Evolutionary conservation across 2,888 invertebrate genomes (phyloP).

Genomic region (Limnephilus auricula): DNA sequence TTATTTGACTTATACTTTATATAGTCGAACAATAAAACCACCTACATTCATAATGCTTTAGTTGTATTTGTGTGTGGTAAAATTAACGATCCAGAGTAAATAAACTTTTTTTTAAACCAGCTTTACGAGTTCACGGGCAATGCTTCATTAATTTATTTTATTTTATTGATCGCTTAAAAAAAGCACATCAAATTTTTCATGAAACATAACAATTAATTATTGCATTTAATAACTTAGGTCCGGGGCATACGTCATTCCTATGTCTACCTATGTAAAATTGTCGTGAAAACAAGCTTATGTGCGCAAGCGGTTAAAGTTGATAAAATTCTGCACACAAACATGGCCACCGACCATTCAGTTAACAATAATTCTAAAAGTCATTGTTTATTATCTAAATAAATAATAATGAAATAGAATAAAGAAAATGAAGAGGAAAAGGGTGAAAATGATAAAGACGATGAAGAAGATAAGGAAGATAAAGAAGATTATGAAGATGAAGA

Average conservation of each 20-base stretch:
- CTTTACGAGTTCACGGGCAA: not conserved
- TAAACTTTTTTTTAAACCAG: not conserved
- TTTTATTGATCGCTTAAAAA: not conserved
- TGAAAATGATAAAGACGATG: not conserved
- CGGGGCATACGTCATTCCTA: too few relatives aligned
- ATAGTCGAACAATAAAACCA: not conserved
- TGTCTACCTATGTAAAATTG: too few relatives aligned
- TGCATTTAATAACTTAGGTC: too few relatives aligned
- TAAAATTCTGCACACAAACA: not conserved
- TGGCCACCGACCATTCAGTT: not conserved
- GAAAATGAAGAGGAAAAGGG: not conserved
- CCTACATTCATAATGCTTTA: not conserved
- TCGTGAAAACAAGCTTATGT: too few relatives aligned
- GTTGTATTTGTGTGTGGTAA: not conserved
- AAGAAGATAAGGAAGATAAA: too few relatives aligned
- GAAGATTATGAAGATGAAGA: too few relatives aligned
- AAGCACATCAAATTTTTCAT: not conserved
- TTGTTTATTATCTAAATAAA: not conserved
- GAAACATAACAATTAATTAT: not conserved
- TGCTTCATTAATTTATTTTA: not conserved
- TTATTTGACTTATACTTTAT: not conserved
- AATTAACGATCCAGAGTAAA: not conserved
- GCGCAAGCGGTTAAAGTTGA: too few relatives aligned
- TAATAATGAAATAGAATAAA: not conserved
- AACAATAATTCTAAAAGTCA: not conserved